Percentiles rank a stretch among this genome's conserved stretches.
These are phyloP conservation scores for Chorisops tibialis DNA, from an alignment of 2,888 invertebrate species.

Conservation along the genomic window DNA sequence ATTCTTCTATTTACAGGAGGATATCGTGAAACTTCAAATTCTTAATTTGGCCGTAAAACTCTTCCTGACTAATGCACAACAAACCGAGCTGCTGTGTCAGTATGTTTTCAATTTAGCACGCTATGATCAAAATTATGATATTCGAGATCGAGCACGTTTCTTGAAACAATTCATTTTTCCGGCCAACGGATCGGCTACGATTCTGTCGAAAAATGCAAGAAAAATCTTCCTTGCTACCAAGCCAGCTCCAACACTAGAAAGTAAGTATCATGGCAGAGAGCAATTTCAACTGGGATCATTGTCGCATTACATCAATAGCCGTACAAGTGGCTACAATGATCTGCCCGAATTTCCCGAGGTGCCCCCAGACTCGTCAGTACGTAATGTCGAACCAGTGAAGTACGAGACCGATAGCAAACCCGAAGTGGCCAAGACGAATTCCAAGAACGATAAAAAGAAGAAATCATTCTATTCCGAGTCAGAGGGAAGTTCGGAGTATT, in stretches of 20 bases:
- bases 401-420: constrained; percentile 32
- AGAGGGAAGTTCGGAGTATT: constrained; percentile 48
- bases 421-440: background rate
- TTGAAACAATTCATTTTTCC: constrained; percentile 76
- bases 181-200: constrained; percentile 53
- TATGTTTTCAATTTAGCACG: constrained; percentile 93
- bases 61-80: constrained; percentile 80
- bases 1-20: constrained; percentile 62
- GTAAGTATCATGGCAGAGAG: constrained; percentile 78
- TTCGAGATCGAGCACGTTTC: constrained; percentile 90
- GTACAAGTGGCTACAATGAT: constrained; percentile 84
- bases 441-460: constrained; percentile 49
- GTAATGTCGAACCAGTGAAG: constrained; percentile 65
- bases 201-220: constrained; percentile 67
- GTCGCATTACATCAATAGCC: constrained; percentile 87
- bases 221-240: constrained; percentile 88
- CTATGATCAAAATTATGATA: constrained; percentile 97
- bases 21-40: constrained; percentile 93
- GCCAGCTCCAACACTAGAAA: constrained; percentile 87
- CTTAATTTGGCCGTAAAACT: constrained; percentile 93
- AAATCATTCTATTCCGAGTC: constrained; percentile 61
- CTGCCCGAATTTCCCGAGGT: constrained; percentile 78
- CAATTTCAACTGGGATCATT: constrained; percentile 91
- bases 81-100: constrained; percentile 81
- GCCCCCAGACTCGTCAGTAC: constrained; percentile 69